Percentiles rank a stretch among this genome's conserved stretches.
Conservation (phyloP, 2,888 invertebrate genomes). For the Melolontha melolontha region DNA sequence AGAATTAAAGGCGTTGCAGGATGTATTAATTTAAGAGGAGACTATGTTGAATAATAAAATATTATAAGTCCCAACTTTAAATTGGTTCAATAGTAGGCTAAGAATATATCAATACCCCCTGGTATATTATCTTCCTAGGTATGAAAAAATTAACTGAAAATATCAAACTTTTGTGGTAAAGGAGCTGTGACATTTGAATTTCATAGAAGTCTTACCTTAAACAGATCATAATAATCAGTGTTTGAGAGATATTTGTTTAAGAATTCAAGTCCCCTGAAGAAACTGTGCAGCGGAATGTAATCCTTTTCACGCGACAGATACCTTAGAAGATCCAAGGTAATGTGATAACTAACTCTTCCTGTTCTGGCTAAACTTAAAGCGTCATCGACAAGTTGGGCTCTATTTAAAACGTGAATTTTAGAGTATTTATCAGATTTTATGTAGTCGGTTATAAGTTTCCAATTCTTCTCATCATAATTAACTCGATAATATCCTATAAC, state of each 20-base stretch:
- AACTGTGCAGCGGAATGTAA: constrained; percentile 72
- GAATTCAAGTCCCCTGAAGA: constrained; percentile 53
- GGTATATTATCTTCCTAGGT: too few relatives aligned
- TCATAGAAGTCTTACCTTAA: constrained; percentile 39
- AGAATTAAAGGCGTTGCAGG: too few relatives aligned
- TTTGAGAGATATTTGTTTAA: constrained; percentile 43
- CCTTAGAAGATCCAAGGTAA: constrained; percentile 69
- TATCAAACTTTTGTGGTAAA: too few relatives aligned
- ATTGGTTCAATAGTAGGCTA: too few relatives aligned
- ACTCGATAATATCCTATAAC: constrained; percentile 58
- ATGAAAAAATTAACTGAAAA: too few relatives aligned
- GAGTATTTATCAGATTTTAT: constrained; percentile 59
- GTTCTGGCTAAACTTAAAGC: constrained; percentile 68
- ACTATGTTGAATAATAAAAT: too few relatives aligned
- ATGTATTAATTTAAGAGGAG: too few relatives aligned
- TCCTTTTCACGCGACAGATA: constrained; percentile 72
- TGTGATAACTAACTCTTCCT: constrained; percentile 68
- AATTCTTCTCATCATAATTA: constrained; percentile 62
- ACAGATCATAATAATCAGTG: constrained; percentile 36
- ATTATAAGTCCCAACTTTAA: too few relatives aligned
- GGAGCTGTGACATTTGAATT: too few relatives aligned
- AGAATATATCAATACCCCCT: too few relatives aligned
- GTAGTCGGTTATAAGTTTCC: constrained; percentile 65
- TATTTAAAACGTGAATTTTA: constrained; percentile 69
- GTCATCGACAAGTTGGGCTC: constrained; percentile 70